Evolutionary conservation across 2,888 invertebrate genomes (phyloP), one percentile per base, ranked within the genome.

Genomic region (Cylindroiulus punctatus): DNA sequence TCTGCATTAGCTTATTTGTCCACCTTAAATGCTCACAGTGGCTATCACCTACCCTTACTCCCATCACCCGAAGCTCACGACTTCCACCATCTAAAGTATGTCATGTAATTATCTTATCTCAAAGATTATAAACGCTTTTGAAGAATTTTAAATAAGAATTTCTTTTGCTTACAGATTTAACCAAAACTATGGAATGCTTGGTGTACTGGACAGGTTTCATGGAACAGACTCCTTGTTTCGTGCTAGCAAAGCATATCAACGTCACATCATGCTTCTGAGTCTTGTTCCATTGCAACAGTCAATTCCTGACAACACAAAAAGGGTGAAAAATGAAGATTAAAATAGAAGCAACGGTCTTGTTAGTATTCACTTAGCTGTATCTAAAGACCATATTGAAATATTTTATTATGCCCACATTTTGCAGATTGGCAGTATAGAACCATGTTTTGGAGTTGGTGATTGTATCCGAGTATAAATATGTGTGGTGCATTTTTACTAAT

Each of bases 11-110:
- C 95, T 22, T 93, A 95, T 89, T 90, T 95, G 42, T 94, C 95
- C 4, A 96, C 96, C 1, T 92, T 96, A 85, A 95, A 96, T 90
- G 94, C 95, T 14, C 96, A 96, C 91, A 95, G 95, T 82, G 96
- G 96, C 19, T 96, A 96, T 90, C 96, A 96, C 91, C 92, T 96
- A 89, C 96, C 96, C 0, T 95, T 96, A 91, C 94, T 96, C 90
- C 95, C 95, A 10, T 95, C 95, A 83, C 95, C 96, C 7, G 96
- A 96, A 90, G 95, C 95, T 0, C 96, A 96, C 90, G 96, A 96
- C 91, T 96, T 95, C 90, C 96, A 96, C 91, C 96, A 96, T 91
- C 92, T 95, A 88, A 96, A 96, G 92, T 92, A 89, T 90, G 65
- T 5, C 26, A n/a, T 8, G 5, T 32, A 4, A 8, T 82, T 7